phyloP scores from a whole-genome alignment of 1,140 invertebrate genomes.

The Papilio xuthus region DNA sequence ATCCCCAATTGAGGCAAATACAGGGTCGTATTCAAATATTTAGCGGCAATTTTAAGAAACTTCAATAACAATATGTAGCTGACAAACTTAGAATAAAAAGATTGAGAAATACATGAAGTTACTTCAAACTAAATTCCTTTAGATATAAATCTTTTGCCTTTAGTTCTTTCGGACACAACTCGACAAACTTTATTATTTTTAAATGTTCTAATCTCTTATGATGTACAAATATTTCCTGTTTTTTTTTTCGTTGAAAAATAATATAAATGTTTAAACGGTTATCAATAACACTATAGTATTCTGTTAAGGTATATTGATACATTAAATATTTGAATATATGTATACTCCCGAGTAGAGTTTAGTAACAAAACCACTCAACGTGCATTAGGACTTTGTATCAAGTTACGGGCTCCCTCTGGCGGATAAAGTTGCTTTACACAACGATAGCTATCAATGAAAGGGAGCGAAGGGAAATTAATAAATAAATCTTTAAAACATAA shows the following conservation, averaged over 20 bases:
- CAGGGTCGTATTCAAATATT: not conserved
- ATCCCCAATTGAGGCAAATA: not conserved
- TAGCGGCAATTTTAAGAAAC: not conserved
- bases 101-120: not conserved
- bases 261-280: not conserved
- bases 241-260: not conserved
- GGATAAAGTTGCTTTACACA: not conserved
- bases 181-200: not conserved
- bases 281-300: not conserved
- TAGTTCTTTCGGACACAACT: not conserved
- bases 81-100: not conserved
- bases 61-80: not conserved
- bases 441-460: slow-evolving; percentile 18
- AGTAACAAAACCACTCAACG: slow-evolving; percentile 25
- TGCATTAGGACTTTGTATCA: slow-evolving; percentile 23
- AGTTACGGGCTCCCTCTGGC: slow-evolving; percentile 9
- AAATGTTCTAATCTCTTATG: no score
- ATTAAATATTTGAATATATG: slow-evolving; percentile 6
- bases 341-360: slow-evolving; percentile 1
- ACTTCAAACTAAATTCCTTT: not conserved
- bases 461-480: not conserved
- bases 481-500: not conserved
- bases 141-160: not conserved
- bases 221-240: not conserved
- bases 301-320: not conserved